phyloP scores from a whole-genome alignment of 2,797 vertebrate species.

The Mionectes olivaceus region DNA sequence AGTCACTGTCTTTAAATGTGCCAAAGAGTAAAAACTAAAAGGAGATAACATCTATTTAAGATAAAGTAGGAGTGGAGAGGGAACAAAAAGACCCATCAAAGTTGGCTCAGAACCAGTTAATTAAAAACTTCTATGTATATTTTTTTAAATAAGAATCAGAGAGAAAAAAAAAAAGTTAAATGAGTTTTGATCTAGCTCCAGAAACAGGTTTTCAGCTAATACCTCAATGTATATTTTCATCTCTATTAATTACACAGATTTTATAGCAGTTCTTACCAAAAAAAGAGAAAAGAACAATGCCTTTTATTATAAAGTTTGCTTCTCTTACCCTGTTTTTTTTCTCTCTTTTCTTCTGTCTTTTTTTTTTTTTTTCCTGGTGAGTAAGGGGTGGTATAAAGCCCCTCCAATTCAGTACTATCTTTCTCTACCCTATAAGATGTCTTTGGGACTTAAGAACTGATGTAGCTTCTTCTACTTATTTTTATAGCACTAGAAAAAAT shows the following conservation, averaged over 20 bases:
- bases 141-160: not conserved
- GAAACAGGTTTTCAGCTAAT: not conserved
- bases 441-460: not conserved
- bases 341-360: too few species aligned
- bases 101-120: not conserved
- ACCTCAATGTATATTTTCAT: not conserved
- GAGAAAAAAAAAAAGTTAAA: too few species aligned
- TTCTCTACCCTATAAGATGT: not conserved
- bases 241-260: not conserved
- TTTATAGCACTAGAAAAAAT: not conserved
- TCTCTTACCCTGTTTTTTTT: not conserved
- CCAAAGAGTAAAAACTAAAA: not conserved
- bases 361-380: not conserved
- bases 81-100: not conserved
- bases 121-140: not conserved
- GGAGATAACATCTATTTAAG: not conserved
- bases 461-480: not conserved
- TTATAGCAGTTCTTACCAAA: not conserved
- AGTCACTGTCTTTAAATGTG: not conserved
- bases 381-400: not conserved
- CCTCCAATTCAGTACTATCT: not conserved
- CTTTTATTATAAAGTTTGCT: not conserved
- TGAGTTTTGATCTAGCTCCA: not conserved
- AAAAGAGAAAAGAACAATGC: not conserved
- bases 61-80: fast-evolving